phyloP scores from a whole-genome alignment of 2,797 vertebrate species.

The Eulemur coronatus region DNA sequence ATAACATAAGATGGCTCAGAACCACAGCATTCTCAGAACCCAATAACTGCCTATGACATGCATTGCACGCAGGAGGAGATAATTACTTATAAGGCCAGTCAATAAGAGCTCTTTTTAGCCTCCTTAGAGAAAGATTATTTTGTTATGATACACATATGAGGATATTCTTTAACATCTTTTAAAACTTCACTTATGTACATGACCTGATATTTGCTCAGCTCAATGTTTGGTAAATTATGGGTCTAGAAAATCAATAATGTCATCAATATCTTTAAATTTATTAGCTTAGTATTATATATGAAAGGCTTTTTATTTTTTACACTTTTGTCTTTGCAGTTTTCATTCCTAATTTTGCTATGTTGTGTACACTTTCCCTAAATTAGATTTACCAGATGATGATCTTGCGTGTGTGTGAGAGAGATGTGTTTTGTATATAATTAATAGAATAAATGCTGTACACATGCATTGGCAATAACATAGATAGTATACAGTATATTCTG shows the following conservation, averaged over 20 bases:
- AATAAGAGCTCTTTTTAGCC: neutral
- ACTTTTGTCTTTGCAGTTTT: neutral
- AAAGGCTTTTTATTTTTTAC: neutral
- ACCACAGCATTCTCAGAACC: neutral
- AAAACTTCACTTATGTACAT: neutral
- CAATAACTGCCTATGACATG: neutral
- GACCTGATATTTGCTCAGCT: neutral
- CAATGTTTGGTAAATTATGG: neutral
- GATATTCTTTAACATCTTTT: neutral
- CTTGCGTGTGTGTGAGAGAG: neutral
- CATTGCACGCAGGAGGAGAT: fast-evolving
- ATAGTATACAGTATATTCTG: neutral
- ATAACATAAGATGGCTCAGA: neutral
- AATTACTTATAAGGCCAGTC: neutral
- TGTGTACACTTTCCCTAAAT: neutral
- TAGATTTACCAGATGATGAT: neutral
- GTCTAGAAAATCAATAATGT: neutral
- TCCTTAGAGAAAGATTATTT: neutral
- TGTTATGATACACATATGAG: neutral
- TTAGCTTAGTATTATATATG: neutral
- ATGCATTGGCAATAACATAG: neutral
- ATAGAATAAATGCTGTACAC: too few species aligned
- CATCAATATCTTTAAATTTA: neutral
- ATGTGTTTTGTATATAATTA: neutral
- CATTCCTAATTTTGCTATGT: neutral